These are phyloP conservation scores for Anthrax anthrax DNA, from an alignment of 2,888 invertebrate genomes.

Conservation along the genomic window DNA sequence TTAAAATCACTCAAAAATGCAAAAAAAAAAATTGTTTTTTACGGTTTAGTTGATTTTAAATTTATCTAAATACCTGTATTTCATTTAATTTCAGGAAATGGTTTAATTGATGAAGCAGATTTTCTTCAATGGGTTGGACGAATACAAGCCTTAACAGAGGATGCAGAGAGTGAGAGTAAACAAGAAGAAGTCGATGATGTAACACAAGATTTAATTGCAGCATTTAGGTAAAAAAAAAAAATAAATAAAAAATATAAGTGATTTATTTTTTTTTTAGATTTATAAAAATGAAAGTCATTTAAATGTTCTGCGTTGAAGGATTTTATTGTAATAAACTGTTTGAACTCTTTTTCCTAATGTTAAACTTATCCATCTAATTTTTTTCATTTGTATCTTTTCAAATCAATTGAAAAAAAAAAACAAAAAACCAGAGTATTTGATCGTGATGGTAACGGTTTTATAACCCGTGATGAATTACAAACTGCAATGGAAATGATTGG, in stretches of 20 bases:
- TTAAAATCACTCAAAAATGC: too few species aligned
- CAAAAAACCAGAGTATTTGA: conserved; percentile 57
- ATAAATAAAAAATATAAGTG: neutral
- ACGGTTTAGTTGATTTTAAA: too few species aligned
- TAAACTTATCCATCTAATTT: neutral
- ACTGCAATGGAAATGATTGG: conserved; percentile 73
- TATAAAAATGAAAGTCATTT: neutral
- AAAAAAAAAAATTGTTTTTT: too few species aligned
- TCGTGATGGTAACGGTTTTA: conserved; percentile 79
- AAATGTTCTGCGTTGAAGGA: too few species aligned
- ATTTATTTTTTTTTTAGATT: too few species aligned
- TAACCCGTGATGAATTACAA: conserved; percentile 63
- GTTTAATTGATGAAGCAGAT: conserved; percentile 62
- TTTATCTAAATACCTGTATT: neutral
- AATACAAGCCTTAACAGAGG: conserved; percentile 53
- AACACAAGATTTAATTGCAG: conserved; percentile 68
- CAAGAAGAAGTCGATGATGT: conserved; percentile 45
- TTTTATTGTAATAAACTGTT: too few species aligned
- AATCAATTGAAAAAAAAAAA: neutral
- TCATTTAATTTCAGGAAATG: conserved; percentile 44
- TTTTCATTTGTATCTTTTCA: neutral
- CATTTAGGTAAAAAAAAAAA: conserved; percentile 47
- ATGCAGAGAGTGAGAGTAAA: conserved; percentile 36
- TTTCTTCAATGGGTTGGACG: conserved; percentile 64
- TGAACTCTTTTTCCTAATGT: too few species aligned